Evolutionary conservation across 2,797 vertebrate species (phyloP).

Genomic region (Amniataba percoides): DNA sequence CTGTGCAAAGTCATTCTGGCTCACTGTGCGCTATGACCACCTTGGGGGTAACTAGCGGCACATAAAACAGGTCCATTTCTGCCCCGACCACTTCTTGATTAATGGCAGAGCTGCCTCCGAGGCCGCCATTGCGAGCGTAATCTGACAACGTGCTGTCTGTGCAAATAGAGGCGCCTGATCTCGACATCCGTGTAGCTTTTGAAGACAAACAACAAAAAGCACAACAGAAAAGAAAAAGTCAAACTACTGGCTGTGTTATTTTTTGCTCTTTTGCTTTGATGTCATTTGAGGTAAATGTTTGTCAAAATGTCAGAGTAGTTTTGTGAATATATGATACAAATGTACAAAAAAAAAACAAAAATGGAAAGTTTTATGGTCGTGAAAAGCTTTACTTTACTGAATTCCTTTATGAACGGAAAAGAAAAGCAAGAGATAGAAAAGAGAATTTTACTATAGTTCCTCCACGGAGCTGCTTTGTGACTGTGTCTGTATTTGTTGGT

Average conservation of each 20-base stretch:
- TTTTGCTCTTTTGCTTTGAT: constrained; percentile 81
- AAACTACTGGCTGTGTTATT: constrained; percentile 75
- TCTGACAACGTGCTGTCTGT: constrained; percentile 55
- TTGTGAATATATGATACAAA: constrained; percentile 85
- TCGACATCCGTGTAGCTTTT: constrained; percentile 67
- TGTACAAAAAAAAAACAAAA: constrained; percentile 81
- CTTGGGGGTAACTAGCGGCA: constrained; percentile 57
- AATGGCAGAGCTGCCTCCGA: constrained; percentile 36
- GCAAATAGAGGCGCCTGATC: constrained; percentile 59
- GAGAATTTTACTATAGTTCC: constrained; percentile 64
- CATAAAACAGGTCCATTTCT: constrained; percentile 54
- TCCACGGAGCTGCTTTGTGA: constrained; percentile 75
- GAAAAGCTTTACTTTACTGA: constrained; percentile 85
- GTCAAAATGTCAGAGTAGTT: constrained; percentile 87
- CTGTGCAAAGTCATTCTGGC: constrained; percentile 74
- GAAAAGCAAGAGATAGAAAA: constrained; percentile 74
- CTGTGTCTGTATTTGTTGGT: constrained; percentile 77
- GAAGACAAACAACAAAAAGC: constrained; percentile 80
- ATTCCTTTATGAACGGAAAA: constrained; percentile 77
- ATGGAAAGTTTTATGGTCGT: constrained; percentile 81
- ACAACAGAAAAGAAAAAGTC: constrained; percentile 74
- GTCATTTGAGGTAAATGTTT: constrained; percentile 88
- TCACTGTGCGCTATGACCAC: constrained; percentile 46
- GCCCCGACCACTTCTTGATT: constrained; percentile 28
- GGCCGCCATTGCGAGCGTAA: constrained; percentile 56